Base-by-base conservation (phyloP, 1,140 invertebrate species). In the Stegodyphus dumicola region DNA sequence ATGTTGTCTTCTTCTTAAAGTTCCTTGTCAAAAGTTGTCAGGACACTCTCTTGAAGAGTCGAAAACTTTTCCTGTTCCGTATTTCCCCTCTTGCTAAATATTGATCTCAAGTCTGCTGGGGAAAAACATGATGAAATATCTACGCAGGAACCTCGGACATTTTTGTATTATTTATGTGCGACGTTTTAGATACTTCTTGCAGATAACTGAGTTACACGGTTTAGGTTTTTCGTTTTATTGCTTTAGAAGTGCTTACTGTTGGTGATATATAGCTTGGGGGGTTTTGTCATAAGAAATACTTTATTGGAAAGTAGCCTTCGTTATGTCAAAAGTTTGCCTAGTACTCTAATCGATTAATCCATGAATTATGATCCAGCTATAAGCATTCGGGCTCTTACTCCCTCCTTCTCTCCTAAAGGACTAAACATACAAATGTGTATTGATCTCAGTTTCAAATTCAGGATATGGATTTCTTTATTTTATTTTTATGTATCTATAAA, bases 71-170 rank as follows among this genome's bases (percentile, higher is more conserved):
- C 33, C 33, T 33, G 33, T 33, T 33, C 33, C 33, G 33, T 33
- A 33, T 75, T 75, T 75, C 73, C 48, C 73, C 18, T 53, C 18
- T 9, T 75, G 17, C 73, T 15, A 51, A 54, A 6, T 75, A 75
- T 75, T 75, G 73, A 75, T 75, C 73, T 54, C 56, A 33, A 18
- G 73, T 75, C 73, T 75, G 73, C 56, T 75, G 52, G 53, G 73
- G 60, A 64, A 64, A 56, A 75, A 75, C 56, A 75, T 75, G 73
- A 75, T 75, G 73, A 75, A 75, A 75, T 51, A 75, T 75, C 73
- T 75, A 54, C 56, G 73, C 33, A 18, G 7, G 52, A 10, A 75
- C 17, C 51, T 11, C 73, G 33, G 73, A 17, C 53, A 75, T 75
- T 54, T 75, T 54, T 56, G 56, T 51, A 75, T 75, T 75, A 75